Percentiles rank a stretch among this genome's conserved stretches.
Conservation (phyloP, 2,113 vertebrate genomes). For the Barbus barbus region DNA sequence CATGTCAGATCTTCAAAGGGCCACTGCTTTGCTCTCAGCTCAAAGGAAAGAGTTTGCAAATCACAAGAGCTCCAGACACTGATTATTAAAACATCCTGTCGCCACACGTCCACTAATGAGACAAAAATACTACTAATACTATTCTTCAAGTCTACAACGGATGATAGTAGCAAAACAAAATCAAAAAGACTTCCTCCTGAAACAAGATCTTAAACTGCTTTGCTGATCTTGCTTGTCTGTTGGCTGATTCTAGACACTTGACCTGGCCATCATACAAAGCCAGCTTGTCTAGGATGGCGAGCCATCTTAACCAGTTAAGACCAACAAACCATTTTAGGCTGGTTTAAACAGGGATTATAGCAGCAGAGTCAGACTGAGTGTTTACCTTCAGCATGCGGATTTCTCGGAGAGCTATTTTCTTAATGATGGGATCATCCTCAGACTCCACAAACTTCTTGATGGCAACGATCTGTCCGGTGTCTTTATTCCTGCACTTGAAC, state of each 20-base stretch:
- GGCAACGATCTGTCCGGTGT: constrained; percentile 91
- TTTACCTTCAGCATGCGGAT: constrained; percentile 93
- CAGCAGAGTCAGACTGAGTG: background rate
- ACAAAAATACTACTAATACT: background rate
- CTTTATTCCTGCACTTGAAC: constrained; percentile 91
- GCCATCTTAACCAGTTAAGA: background rate
- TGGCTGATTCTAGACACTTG: background rate
- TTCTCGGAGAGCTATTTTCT: constrained; percentile 91
- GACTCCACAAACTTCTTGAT: constrained; percentile 96
- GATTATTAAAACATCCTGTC: background rate
- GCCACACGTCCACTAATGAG: background rate
- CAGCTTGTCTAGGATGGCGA: background rate
- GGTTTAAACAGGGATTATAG: background rate
- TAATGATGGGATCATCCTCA: constrained; percentile 92
- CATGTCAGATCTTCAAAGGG: constrained; percentile 18
- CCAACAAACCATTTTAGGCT: background rate
- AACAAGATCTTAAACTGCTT: background rate
- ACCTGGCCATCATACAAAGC: background rate
- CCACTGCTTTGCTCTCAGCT: constrained; percentile 4
- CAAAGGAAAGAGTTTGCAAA: constrained; percentile 11
- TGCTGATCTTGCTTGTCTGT: background rate
- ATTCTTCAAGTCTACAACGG: background rate
- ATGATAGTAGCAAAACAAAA: background rate
- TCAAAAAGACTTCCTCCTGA: background rate
- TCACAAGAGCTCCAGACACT: background rate